Base-by-base conservation (phyloP, 2,797 vertebrate species). In the Phylloscopus collybita region DNA sequence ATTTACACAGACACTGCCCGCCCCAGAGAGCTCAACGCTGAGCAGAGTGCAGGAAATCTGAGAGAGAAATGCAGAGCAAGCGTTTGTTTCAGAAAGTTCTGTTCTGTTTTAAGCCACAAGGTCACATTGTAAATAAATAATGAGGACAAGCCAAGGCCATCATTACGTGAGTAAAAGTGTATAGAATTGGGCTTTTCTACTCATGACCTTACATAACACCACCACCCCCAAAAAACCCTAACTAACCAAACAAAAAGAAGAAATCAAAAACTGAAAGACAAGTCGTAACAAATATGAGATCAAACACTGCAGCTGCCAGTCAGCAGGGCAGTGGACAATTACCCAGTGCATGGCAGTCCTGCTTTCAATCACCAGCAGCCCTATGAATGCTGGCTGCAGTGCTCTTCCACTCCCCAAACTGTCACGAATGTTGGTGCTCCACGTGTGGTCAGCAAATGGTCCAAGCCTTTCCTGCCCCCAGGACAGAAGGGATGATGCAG, bases 161-260 rank as follows among this genome's bases (percentile, higher is more conserved):
- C 69, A 32, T 64, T 88, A 67, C 69, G n/a, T n/a, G 50, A 93
- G 79, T 82, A 89, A 38, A 89, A 96, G 85, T 30, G 47, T 87
- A 85, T 47, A 82, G 93, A 91, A 73, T 17, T 64, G 45, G 47
- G 62, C 57, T 23, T n/a, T 86, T 60, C 89, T 70, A 45, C 50
- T 60, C 72, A 57, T 74, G 75, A 67, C 75, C 75, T 85, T 12
- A 73, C 21, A 13, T 38, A 69, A 36, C 81, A 84, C 12, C 61
- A 54, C 9, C 5, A 5, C 6, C 6, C 5, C 4, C 19, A 26
- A 16, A n/a, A 64, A 29, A 2, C 19, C 45, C 32, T 13, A 65
- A 51, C 27, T n/a, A 45, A 45, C 40, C 38, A 76, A 69, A 29
- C 47, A 20, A 9, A 78, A 22, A 26, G 45, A 20, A 71, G 65